Evolutionary conservation across 2,888 invertebrate species (phyloP), one percentile per base, ranked within the genome.

Genomic region (Formica aserva): DNA sequence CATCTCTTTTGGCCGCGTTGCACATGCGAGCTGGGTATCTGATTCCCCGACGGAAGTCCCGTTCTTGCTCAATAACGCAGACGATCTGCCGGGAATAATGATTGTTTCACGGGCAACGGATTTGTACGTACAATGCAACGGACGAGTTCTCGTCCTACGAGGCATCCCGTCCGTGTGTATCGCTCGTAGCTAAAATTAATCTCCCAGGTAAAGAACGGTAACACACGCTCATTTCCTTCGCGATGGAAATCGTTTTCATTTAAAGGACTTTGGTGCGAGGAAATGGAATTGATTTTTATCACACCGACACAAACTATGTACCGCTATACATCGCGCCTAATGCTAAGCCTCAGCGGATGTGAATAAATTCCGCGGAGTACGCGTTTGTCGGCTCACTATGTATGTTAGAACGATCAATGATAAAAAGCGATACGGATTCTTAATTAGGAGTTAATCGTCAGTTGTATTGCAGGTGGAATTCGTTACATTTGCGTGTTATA

Each of bases 1-100:
- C 85, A 84, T 85, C 86, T 52, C 52, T 80, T 83, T 57, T 66
- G 86, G 60, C 71, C 83, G 75, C 72, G 88, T 85, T 83, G 85
- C 85, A 85, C 88, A 86, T 84, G 88, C 86, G 83, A 65, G 71
- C 78, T 67, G 86, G 81, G 84, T 91, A 91, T 92, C 91, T 91
- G 91, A 91, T 92, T 87, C 83, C 85, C 85, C 88, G 85, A 89
- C 91, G 91, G 91, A 91, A 91, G 91, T 89, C 84, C 88, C 89
- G 89, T 89, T 92, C 91, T 91, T 91, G 87, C 92, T 91, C 91
- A 89, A 92, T 91, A 92, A 91, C 90, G 88, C 86, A 85, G 86
- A 52, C 90, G 89, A 88, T 89, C 85, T 89, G 81, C 87, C 85
- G 87, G 84, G 91, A 89, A 91, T 89, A 90, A 89, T 91, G 90